Evolutionary conservation across 2,797 vertebrate genomes (phyloP).

Genomic region (Sebastes goodei): DNA sequence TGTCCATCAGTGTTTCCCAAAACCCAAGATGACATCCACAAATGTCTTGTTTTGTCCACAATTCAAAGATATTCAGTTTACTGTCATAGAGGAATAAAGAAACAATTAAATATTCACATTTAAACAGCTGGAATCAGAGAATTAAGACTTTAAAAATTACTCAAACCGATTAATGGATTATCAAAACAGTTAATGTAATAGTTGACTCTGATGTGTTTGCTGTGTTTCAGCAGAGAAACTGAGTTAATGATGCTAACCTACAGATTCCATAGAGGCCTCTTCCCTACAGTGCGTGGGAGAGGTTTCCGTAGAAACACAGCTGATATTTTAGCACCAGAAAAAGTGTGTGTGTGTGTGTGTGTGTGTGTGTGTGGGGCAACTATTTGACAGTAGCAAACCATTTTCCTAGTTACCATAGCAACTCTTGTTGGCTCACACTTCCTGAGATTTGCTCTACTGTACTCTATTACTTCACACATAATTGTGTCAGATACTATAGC

Average conservation of each 20-base stretch:
- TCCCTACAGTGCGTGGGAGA: constrained; percentile 53
- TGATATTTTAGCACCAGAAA: constrained; percentile 15
- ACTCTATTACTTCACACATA: neutral
- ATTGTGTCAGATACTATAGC: neutral
- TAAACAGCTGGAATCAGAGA: too few species aligned
- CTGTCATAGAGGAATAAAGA: too few species aligned
- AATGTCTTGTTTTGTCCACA: too few species aligned
- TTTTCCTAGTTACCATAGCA: constrained; percentile 72
- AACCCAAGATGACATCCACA: accelerated
- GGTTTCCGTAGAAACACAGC: constrained; percentile 62
- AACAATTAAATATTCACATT: too few species aligned
- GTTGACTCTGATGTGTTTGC: neutral
- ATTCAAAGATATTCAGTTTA: too few species aligned
- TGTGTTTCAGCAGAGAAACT: neutral
- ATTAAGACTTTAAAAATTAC: too few species aligned
- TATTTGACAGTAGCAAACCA: constrained; percentile 42
- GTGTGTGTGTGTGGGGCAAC: neutral
- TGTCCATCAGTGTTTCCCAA: too few species aligned
- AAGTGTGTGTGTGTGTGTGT: neutral
- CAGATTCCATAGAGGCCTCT: constrained; percentile 10
- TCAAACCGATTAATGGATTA: too few species aligned
- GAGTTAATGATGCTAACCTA: constrained; percentile 5
- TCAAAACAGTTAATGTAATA: too few species aligned
- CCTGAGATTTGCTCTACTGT: constrained; percentile 38
- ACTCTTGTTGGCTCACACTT: constrained; percentile 56